Evolutionary conservation across 2,888 invertebrate genomes (phyloP).

Genomic region (Tetragonula carbonaria): DNA sequence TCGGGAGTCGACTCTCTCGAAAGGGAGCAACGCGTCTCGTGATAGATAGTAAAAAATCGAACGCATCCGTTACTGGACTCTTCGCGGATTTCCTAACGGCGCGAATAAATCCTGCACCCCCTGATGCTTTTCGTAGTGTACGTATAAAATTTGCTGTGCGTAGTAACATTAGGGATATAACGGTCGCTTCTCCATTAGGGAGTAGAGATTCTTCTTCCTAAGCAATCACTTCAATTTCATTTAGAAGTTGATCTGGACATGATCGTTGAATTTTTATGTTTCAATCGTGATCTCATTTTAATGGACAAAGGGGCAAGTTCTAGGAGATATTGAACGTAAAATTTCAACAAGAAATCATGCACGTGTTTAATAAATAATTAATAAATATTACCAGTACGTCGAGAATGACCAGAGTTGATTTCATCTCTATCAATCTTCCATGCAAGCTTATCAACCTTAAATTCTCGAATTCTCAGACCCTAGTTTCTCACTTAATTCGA

Average conservation of each 20-base stretch:
- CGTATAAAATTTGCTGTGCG: constrained; percentile 5
- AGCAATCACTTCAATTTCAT: not conserved
- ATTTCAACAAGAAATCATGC: no score
- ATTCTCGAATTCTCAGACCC: not conserved
- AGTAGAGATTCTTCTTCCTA: not conserved
- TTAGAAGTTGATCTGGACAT: not conserved
- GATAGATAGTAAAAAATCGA: constrained; percentile 68
- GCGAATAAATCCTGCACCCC: constrained; percentile 12
- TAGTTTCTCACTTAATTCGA: not conserved
- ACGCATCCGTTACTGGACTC: not conserved
- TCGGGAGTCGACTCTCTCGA: constrained; percentile 49
- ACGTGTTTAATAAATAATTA: no score
- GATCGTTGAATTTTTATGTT: no score
- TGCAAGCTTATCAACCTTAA: not conserved
- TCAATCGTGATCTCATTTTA: no score
- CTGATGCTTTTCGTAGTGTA: not conserved
- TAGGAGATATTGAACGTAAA: no score
- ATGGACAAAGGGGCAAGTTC: no score
- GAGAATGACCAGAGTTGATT: no score
- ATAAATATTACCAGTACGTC: no score
- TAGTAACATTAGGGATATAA: not conserved
- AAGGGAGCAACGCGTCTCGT: constrained; percentile 11
- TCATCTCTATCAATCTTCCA: not conserved
- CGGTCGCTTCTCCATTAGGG: not conserved
- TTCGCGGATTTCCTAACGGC: not conserved